Percentiles rank a stretch among this genome's conserved stretches.
phyloP scores from a whole-genome alignment of 2,797 vertebrate species.

The Loriculus beryllinus region DNA sequence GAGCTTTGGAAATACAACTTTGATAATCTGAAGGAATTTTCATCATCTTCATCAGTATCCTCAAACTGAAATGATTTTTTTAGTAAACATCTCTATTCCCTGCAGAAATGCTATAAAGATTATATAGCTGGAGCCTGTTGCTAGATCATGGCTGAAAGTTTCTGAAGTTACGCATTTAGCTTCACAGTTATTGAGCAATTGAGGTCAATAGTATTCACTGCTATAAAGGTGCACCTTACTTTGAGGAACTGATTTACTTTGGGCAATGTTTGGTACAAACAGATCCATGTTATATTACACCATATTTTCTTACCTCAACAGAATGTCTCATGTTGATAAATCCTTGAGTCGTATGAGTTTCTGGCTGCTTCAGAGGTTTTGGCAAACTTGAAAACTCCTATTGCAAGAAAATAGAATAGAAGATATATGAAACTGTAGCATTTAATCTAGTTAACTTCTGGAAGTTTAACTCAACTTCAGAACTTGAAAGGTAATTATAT shows the following conservation, averaged over 20 bases:
- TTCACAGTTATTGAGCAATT: neutral
- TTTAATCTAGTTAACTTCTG: neutral
- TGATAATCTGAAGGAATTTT: neutral
- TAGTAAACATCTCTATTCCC: neutral
- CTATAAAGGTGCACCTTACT: neutral
- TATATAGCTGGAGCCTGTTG: neutral
- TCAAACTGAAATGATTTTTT: neutral
- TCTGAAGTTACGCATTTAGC: neutral
- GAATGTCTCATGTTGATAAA: neutral
- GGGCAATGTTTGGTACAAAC: neutral
- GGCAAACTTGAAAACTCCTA: neutral
- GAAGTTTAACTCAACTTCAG: neutral
- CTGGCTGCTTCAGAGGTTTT: neutral
- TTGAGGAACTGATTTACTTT: neutral
- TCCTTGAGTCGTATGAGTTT: neutral
- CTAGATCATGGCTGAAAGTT: neutral
- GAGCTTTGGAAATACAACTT: neutral
- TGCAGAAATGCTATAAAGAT: neutral
- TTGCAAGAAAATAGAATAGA: neutral
- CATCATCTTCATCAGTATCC: neutral
- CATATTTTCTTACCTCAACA: neutral
- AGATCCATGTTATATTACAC: neutral
- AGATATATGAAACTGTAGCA: neutral
- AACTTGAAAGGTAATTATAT: neutral
- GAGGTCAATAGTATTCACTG: neutral